Conservation (phyloP, 2,113 vertebrate genomes). For the Urocitellus parryii region DNA sequence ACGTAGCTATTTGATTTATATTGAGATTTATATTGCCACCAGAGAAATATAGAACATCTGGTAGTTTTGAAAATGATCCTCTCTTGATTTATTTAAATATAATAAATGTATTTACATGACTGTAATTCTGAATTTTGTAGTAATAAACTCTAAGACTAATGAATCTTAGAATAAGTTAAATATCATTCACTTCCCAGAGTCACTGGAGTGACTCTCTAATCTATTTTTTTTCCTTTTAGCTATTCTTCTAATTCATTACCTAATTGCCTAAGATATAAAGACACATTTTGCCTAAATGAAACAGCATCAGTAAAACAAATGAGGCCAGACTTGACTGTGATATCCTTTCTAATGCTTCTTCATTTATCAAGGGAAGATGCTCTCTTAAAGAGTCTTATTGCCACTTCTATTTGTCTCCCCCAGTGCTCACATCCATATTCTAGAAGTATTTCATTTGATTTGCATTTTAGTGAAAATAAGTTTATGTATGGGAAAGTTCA, state of each 20-base stretch:
- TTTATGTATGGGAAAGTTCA: not conserved
- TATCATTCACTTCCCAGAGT: constrained; percentile 60
- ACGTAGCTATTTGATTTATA: constrained; percentile 19
- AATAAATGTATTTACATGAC: constrained; percentile 69
- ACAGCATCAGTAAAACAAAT: constrained; percentile 76
- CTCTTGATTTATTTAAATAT: constrained; percentile 77
- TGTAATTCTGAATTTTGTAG: constrained; percentile 45
- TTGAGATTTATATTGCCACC: constrained; percentile 67
- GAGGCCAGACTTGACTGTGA: constrained; percentile 66
- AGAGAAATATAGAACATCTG: constrained; percentile 73
- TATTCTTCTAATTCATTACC: constrained; percentile 73
- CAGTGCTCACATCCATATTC: not conserved
- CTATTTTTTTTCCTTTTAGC: constrained; percentile 64
- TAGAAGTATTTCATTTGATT: not conserved
- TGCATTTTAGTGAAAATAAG: constrained; percentile 28
- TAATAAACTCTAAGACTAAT: constrained; percentile 63
- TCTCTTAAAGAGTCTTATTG: constrained; percentile 28
- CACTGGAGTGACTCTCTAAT: constrained; percentile 62
- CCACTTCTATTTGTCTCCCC: not conserved
- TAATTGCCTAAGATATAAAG: constrained; percentile 77
- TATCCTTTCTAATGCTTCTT: constrained; percentile 56
- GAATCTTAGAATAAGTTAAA: constrained; percentile 65
- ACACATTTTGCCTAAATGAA: constrained; percentile 73
- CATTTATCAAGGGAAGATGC: constrained; percentile 57
- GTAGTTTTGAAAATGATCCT: constrained; percentile 61